Conservation (phyloP, 37 sponge, comb jelly and placozoan genomes). For the Cliona cf. orientalis region DNA sequence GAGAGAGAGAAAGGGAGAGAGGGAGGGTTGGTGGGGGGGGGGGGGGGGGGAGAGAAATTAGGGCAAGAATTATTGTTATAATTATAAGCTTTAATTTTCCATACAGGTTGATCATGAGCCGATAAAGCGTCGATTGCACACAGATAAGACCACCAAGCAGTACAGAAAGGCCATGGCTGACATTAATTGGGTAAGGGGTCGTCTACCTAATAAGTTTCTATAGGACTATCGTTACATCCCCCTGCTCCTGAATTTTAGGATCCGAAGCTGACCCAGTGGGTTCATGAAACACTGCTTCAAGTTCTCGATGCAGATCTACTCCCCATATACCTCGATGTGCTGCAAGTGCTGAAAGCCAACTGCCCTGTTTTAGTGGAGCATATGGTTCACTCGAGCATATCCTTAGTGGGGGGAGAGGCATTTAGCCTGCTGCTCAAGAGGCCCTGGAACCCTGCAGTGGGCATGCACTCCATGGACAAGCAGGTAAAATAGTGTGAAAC, state of each 20-base stretch:
- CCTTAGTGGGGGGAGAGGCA: conserved; percentile 59
- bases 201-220: not conserved
- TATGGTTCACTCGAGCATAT: conserved; percentile 61
- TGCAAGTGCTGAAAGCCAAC: conserved; percentile 51
- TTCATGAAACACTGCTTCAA: conserved; percentile 66
- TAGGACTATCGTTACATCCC: not conserved
- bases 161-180: conserved; percentile 65
- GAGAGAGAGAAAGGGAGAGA: no score
- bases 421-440: conserved; percentile 74
- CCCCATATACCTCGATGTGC: conserved; percentile 83
- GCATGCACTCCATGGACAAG: conserved; percentile 62
- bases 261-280: conserved; percentile 53
- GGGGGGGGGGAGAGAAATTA: not conserved
- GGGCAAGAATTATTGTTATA: not conserved
- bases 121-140: conserved; percentile 65
- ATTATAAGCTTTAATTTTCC: not conserved
- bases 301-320: conserved; percentile 65
- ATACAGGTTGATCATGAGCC: conserved; percentile 70
- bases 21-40: not conserved
- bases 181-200: conserved; percentile 67
- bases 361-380: conserved; percentile 73
- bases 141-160: conserved; percentile 56
- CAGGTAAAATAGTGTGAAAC: no score
- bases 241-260: conserved; percentile 47
- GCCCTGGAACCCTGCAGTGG: conserved; percentile 80